A percentile compares a stretch with the other conserved stretches of the same genome.
Conservation (phyloP, 2,888 invertebrate species). For the Leptarthrus brevirostris region DNA sequence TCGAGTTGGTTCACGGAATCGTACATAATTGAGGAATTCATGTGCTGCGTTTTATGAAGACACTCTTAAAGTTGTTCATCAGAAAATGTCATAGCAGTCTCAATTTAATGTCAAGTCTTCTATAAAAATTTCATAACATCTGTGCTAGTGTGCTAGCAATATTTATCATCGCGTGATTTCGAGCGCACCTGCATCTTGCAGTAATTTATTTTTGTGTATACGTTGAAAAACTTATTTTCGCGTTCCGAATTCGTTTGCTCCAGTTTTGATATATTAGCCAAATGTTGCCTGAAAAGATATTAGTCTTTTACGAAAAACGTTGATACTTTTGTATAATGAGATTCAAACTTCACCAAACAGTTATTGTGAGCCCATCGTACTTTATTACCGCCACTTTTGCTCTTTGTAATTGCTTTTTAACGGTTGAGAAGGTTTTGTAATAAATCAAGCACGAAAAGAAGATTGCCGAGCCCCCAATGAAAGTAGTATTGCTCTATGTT, state of each 20-base stretch:
- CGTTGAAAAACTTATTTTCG: background rate
- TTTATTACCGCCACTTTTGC: constrained; percentile 4
- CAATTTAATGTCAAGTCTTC: no score
- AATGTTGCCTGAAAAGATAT: constrained; percentile 18
- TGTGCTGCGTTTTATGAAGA: background rate
- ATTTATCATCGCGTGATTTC: constrained; percentile 36
- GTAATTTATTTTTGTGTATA: constrained; percentile 36
- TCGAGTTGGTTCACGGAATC: background rate
- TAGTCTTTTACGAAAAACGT: constrained; percentile 21
- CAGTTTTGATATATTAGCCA: constrained; percentile 25
- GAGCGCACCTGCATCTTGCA: constrained; percentile 21
- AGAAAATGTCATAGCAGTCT: no score
- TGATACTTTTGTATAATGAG: constrained; percentile 41
- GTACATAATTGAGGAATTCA: background rate
- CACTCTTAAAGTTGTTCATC: no score
- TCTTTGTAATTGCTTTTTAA: constrained; percentile 49
- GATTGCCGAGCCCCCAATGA: constrained; percentile 20
- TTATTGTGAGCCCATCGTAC: constrained; percentile 32
- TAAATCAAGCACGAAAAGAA: constrained; percentile 47
- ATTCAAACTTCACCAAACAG: constrained; percentile 16
- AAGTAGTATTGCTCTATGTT: background rate
- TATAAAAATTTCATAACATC: background rate
- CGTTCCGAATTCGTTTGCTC: constrained; percentile 1
- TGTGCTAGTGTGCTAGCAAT: constrained; percentile 29
- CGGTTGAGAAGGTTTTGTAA: constrained; percentile 48